Evolutionary conservation across 2,888 invertebrate species (phyloP), one percentile per base, ranked within the genome.

Genomic region (Criorhina ranunculi): DNA sequence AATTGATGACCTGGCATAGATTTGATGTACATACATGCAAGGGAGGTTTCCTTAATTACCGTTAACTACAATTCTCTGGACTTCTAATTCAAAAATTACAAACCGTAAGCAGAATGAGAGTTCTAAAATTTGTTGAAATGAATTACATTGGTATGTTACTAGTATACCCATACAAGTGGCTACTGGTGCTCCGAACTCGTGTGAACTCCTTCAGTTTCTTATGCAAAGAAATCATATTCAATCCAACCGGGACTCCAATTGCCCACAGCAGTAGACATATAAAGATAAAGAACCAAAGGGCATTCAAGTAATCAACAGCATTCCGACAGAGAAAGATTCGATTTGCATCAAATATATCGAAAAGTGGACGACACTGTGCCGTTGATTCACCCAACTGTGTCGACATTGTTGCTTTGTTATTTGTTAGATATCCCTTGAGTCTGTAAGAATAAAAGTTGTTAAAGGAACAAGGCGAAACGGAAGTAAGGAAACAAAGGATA

Each of bases 311-410:
- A 88, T 91, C 91, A 17, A 92, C 90, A 73, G 90, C 89, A 86
- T 92, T 91, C 51, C 91, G 90, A 80, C 92, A 92, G 4, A 92
- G 76, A 86, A 92, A 91, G 83, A 88, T 94, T 91, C 95, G 93
- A 17, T 94, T 92, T 29, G 95, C 95, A 87, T 95, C 93, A 87
- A 94, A 95, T 35, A 95, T 94, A 51, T 95, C 93, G 93, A 95
- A 96, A 42, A 96, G 92, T 0, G 96, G 96, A 1, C 94, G 93
- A 90, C 96, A 96, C 60, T 94, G 94, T 5, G 95, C 95, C 4
- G 95, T 94, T 62, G 94, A 94, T 69, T 93, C 93, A 1, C 93
- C 93, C 35, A 95, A 93, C 69, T 91, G 91, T 46, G 95, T 94
- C 11, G 95, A 91, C 60, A 95, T 95, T 88, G 96, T 94, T 12